These are phyloP conservation scores for Trialeurodes vaporariorum DNA, from an alignment of 1,140 invertebrate species.

Conservation along the genomic window DNA sequence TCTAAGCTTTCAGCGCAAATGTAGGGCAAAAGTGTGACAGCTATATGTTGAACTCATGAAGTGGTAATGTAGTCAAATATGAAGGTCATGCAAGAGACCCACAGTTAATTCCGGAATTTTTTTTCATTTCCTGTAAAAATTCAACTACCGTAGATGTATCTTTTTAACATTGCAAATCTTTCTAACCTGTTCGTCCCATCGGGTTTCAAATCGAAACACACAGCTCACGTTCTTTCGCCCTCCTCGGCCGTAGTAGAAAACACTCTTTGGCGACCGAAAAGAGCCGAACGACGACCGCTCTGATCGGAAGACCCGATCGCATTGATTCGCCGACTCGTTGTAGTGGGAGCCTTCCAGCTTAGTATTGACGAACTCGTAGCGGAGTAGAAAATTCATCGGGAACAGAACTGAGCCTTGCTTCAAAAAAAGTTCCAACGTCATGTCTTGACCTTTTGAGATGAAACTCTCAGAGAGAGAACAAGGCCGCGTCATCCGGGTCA, in stretches of 20 bases:
- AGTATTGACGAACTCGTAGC: conserved; percentile 61
- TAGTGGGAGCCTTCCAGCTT: conserved; percentile 41
- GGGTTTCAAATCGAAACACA: conserved; percentile 57
- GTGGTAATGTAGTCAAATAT: no score
- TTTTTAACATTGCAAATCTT: no score
- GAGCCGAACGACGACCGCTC: conserved; percentile 38
- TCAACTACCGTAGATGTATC: no score
- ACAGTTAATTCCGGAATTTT: no score
- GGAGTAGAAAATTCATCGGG: conserved; percentile 59
- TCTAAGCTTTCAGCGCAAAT: no score
- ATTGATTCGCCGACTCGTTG: conserved; percentile 41
- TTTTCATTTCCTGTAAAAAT: no score
- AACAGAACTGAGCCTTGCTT: conserved; percentile 63
- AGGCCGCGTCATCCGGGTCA: conserved; percentile 55
- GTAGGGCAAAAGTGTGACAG: no score
- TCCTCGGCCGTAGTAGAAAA: conserved; percentile 69
- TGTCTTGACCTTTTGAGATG: conserved; percentile 52
- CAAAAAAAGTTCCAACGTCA: conserved; percentile 58
- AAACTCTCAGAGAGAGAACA: conserved; percentile 65
- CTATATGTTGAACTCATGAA: no score
- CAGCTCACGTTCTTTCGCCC: conserved; percentile 62
- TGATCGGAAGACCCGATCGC: conserved; percentile 45
- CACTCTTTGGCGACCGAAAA: conserved; percentile 62
- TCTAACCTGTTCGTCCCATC: conserved; percentile 48
- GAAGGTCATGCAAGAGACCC: no score